Evolutionary conservation across 2,113 vertebrate genomes (phyloP).

Genomic region (Ochotona curzoniae): DNA sequence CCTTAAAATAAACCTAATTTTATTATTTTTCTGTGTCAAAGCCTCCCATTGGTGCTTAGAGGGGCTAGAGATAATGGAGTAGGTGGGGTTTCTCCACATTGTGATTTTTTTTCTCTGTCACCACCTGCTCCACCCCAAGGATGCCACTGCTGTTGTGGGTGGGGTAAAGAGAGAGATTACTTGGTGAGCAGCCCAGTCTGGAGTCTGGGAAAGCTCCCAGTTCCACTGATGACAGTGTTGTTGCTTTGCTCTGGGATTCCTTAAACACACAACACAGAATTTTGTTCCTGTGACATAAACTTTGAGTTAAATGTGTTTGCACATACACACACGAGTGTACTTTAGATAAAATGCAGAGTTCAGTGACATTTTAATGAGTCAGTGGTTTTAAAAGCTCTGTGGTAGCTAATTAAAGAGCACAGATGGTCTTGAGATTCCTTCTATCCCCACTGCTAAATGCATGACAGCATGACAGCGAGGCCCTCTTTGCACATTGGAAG

Average conservation of each 20-base stretch:
- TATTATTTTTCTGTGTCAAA: constrained; percentile 72
- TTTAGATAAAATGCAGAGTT: not conserved
- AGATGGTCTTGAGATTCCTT: not conserved
- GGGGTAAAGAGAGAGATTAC: not conserved
- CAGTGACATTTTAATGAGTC: not conserved
- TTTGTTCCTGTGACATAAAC: not conserved
- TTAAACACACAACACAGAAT: constrained; percentile 9
- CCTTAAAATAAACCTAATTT: constrained; percentile 79
- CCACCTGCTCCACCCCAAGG: not conserved
- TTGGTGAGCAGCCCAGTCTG: not conserved
- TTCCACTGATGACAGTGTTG: constrained; percentile 1
- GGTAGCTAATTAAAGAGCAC: not conserved
- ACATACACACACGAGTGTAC: no score
- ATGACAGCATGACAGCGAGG: not conserved
- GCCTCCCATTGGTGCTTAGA: not conserved
- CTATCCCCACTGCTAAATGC: no score
- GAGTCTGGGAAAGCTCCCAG: constrained; percentile 50
- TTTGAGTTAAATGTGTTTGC: constrained; percentile 20
- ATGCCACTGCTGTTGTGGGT: not conserved
- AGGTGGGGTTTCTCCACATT: not conserved
- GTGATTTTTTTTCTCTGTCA: not conserved
- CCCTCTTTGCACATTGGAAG: not conserved
- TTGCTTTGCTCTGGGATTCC: constrained; percentile 17
- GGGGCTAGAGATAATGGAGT: not conserved
- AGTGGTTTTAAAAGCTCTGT: not conserved